These are phyloP conservation scores for Falcunculus frontatus DNA, from an alignment of 2,113 vertebrate genomes.

Conservation along the genomic window DNA sequence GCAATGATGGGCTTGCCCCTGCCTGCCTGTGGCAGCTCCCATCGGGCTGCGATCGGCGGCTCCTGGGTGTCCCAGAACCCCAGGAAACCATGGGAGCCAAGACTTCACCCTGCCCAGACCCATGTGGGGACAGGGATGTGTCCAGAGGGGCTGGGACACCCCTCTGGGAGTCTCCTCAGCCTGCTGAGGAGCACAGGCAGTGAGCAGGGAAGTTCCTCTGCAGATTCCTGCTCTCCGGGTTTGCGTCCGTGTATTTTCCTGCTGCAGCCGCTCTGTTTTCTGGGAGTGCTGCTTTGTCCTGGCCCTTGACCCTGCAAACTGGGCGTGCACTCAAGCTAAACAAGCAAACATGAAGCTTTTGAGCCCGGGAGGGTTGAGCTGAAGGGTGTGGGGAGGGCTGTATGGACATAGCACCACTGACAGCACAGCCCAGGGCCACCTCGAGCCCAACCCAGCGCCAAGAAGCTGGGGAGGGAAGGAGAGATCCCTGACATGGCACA, in stretches of 20 bases:
- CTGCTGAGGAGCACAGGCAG: background rate
- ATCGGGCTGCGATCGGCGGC: rapidly evolving
- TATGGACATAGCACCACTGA: background rate
- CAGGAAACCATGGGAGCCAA: rapidly evolving
- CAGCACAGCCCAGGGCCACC: rapidly evolving
- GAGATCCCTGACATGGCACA: too few species aligned
- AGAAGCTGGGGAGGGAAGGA: background rate
- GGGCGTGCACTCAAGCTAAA: background rate
- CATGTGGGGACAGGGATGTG: background rate
- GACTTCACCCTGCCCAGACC: background rate
- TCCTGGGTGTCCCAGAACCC: background rate
- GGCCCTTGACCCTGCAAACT: background rate
- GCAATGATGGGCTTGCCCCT: background rate
- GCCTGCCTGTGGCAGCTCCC: background rate
- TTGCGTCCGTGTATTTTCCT: background rate
- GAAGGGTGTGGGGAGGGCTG: background rate
- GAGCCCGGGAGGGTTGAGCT: background rate
- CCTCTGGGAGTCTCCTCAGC: background rate
- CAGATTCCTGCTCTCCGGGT: rapidly evolving
- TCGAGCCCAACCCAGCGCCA: rapidly evolving
- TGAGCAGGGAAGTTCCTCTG: background rate
- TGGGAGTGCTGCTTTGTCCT: background rate
- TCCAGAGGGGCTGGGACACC: background rate
- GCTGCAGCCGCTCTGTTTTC: background rate
- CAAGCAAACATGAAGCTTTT: background rate